A percentile compares a stretch with the other conserved stretches of the same genome.
Evolutionary conservation across 2,113 vertebrate genomes (phyloP).

Genomic region (Scomber scombrus): DNA sequence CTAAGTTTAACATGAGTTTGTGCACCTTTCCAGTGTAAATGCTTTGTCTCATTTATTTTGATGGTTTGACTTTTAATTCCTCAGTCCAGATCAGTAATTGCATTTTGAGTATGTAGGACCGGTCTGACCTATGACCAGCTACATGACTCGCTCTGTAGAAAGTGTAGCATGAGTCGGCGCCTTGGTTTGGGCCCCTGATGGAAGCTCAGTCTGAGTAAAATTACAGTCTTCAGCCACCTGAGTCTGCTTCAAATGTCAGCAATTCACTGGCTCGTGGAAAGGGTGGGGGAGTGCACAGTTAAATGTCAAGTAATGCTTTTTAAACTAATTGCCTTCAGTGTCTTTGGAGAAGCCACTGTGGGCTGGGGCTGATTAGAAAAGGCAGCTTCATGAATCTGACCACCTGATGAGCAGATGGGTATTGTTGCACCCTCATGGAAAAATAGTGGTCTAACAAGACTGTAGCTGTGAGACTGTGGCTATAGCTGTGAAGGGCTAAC

Average conservation of each 20-base stretch:
- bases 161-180: slow-evolving; percentile 36
- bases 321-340: slow-evolving; percentile 81
- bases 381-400: slow-evolving; percentile 62
- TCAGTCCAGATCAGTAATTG: slow-evolving; percentile 60
- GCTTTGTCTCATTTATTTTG: slow-evolving; percentile 63
- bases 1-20: slow-evolving; percentile 25
- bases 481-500: slow-evolving; percentile 11
- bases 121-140: slow-evolving; percentile 57
- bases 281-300: slow-evolving; percentile 65
- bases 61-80: slow-evolving; percentile 52
- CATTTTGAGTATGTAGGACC: slow-evolving; percentile 21
- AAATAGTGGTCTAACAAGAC: slow-evolving; percentile 38
- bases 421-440: slow-evolving; percentile 47
- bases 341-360: slow-evolving; percentile 70
- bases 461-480: not conserved
- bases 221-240: slow-evolving; percentile 68
- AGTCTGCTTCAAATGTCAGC: slow-evolving; percentile 81
- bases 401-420: slow-evolving; percentile 59
- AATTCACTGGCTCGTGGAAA: slow-evolving; percentile 74
- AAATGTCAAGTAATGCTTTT: slow-evolving; percentile 85
- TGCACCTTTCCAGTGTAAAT: slow-evolving; percentile 25
- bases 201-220: slow-evolving; percentile 68
- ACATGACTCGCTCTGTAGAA: slow-evolving; percentile 40
- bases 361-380: slow-evolving; percentile 69
- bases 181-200: slow-evolving; percentile 38